Evolutionary conservation across 2,888 invertebrate genomes (phyloP), one percentile per base, ranked within the genome.

Genomic region (Spisula solida): DNA sequence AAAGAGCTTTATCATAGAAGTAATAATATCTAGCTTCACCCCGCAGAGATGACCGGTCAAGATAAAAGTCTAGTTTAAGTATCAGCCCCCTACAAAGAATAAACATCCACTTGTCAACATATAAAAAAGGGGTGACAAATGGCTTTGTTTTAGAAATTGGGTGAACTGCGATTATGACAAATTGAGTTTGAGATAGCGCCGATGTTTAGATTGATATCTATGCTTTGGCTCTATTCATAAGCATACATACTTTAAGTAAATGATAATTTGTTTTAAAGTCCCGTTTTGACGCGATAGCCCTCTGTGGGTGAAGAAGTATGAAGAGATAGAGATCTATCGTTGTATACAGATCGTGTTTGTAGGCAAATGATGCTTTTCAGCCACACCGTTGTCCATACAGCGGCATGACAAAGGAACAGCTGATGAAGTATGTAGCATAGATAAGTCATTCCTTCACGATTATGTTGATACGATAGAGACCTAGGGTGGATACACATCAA

Each of bases 61-160:
- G 82, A 84, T 51, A 81, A 41, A 84, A 51, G 55, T 78, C 75
- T 55, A 41, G 47, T 81, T 31, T 25, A 60, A 41, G 55, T 47
- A 80, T 47, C 56, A 47, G 29, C 81, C 86, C 70, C 86, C 86
- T 70, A 86, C 86, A 48, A 47, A 81, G 86, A 81, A 86, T 70
- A 86, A 81, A 55, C 47, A n/a, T 4, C 31, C n/a, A 25, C 70
- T 70, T 86, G 86, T 86, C 86, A 86, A 70, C 81, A 70, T 56
- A 84, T 48, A 2, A 82, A 84, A 83, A 78, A 10, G n/a, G 41
- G 78, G 55, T 55, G 84, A 84, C 78, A 84, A 84, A 84, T 84
- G n/a, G 70, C 48, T 78, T 66, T 84, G 78, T 78, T 51, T 75
- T 25, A 75, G 34, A 75, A 78, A 12, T 55, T 41, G 41, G 29